Evolutionary conservation across 1,140 invertebrate species (phyloP).

Genomic region (Neodiprion fabricii): DNA sequence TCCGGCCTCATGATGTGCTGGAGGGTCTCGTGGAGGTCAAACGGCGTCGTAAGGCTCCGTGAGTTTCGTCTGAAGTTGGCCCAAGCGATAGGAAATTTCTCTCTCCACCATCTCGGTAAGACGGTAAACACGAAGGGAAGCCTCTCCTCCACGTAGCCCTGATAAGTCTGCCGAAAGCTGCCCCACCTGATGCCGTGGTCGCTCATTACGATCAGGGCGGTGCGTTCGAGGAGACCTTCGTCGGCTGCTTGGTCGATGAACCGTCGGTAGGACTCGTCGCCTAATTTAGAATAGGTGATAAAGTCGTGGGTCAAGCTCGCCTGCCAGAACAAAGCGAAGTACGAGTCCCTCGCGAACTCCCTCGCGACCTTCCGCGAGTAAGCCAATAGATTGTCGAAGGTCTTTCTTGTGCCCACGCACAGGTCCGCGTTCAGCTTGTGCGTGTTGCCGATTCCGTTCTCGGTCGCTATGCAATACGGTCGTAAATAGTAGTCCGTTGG

Average conservation of each 20-base stretch:
- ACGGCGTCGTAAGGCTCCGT: slow-evolving; percentile 65
- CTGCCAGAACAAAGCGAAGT: slow-evolving; percentile 63
- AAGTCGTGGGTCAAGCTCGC: slow-evolving; percentile 62
- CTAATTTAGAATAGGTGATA: slow-evolving; percentile 56
- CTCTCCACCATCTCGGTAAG: slow-evolving; percentile 67
- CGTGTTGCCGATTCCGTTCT: slow-evolving; percentile 59
- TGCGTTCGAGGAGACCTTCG: slow-evolving; percentile 55
- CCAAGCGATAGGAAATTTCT: slow-evolving; percentile 59
- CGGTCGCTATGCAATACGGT: slow-evolving; percentile 57
- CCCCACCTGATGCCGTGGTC: slow-evolving; percentile 78
- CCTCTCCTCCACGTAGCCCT: slow-evolving; percentile 72
- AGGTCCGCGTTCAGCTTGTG: slow-evolving; percentile 60
- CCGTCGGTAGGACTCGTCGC: slow-evolving; percentile 51
- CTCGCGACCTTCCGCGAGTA: slow-evolving; percentile 60
- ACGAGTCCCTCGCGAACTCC: slow-evolving; percentile 58
- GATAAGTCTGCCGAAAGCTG: slow-evolving; percentile 67
- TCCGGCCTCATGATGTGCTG: slow-evolving; percentile 65
- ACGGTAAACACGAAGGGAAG: slow-evolving; percentile 71
- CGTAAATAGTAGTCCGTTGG: slow-evolving; percentile 69
- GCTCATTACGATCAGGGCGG: slow-evolving; percentile 70
- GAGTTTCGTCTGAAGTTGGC: slow-evolving; percentile 64
- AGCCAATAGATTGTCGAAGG: slow-evolving; percentile 54
- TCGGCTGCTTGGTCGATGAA: slow-evolving; percentile 44
- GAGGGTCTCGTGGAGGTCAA: slow-evolving; percentile 72
- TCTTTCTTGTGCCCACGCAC: slow-evolving; percentile 61